Evolutionary conservation across 2,888 invertebrate species (phyloP), one percentile per base, ranked within the genome.

Genomic region (Netelia fuscicornis): DNA sequence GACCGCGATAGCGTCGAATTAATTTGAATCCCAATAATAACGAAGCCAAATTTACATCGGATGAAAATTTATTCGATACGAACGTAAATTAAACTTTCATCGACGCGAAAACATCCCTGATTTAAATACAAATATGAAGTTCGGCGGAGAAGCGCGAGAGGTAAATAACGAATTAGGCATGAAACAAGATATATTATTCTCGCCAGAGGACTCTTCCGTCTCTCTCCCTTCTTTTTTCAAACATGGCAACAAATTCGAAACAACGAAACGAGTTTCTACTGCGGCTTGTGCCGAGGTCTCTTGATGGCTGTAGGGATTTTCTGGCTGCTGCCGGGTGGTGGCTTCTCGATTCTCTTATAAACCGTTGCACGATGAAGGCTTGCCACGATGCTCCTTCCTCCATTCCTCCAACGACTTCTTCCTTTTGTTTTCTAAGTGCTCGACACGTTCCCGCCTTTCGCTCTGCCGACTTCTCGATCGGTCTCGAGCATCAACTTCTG

Each of bases 161-260:
- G 42, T 25, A 30, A 62, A 67, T 37, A 37, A 52, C 23, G 79
- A 86, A 86, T 86, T 84, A 81, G 81, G 75, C 75, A 75, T 75
- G 58, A 25, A 42, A 72, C 58, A 65, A 78, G 77, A 84, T 84
- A 83, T 68, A 79, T 86, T 86, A 84, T 79, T 84, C 86, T 76
- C 78, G 79, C 84, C 79, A 37, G 44, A 65, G 84, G 86, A 64
- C 52, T 54, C 37, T 42, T 54, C 25, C 25, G 23, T 52, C 30
- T 65, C 60, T 48, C 37, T 30, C 25, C 25, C 42, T 67, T 52
- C 62, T 60, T 72, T 74, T 56, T 67, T 64, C 71, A 68, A 81
- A 85, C 84, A 56, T 72, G 81, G 76, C 82, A 86, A 86, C 84
- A 86, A 82, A 86, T 71, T 86, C 72, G 62, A 84, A 86, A 84